phyloP scores from a whole-genome alignment of 2,113 vertebrate species.

The Cervus canadensis region DNA sequence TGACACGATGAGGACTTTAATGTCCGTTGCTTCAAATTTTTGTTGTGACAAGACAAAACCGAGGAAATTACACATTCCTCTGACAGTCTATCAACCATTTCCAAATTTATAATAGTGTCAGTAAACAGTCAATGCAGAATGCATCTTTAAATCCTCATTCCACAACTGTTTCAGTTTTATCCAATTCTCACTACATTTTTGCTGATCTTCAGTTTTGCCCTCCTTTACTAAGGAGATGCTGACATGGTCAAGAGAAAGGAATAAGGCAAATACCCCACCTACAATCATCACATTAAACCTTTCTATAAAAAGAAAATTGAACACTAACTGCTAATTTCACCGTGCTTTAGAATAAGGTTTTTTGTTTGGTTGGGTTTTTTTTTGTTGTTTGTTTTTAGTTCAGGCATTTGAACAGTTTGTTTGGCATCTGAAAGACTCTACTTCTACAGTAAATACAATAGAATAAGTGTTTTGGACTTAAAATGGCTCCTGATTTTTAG shows the following conservation, averaged over 20 bases:
- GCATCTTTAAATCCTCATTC: background rate
- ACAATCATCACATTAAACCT: background rate
- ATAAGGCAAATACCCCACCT: background rate
- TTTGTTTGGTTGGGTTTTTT: background rate
- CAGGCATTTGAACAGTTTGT: background rate
- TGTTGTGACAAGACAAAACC: background rate
- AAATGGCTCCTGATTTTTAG: background rate
- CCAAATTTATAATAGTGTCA: background rate
- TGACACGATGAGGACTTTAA: background rate
- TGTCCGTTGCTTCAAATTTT: accelerated
- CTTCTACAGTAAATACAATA: background rate
- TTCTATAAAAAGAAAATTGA: background rate
- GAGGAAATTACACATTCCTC: background rate
- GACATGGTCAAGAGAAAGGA: slow-evolving; percentile 6
- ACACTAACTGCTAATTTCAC: slow-evolving; percentile 33
- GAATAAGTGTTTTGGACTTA: background rate
- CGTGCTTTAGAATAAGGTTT: background rate
- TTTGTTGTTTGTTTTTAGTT: background rate
- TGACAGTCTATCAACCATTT: background rate
- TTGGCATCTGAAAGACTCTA: background rate
- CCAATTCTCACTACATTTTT: background rate
- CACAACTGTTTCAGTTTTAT: background rate
- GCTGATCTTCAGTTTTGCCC: background rate
- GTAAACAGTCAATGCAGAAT: background rate
- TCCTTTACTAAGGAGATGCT: background rate